Percentiles rank a stretch among this genome's conserved stretches.
These are phyloP conservation scores for Cyanoderma ruficeps DNA, from an alignment of 2,113 vertebrate species.

Conservation along the genomic window DNA sequence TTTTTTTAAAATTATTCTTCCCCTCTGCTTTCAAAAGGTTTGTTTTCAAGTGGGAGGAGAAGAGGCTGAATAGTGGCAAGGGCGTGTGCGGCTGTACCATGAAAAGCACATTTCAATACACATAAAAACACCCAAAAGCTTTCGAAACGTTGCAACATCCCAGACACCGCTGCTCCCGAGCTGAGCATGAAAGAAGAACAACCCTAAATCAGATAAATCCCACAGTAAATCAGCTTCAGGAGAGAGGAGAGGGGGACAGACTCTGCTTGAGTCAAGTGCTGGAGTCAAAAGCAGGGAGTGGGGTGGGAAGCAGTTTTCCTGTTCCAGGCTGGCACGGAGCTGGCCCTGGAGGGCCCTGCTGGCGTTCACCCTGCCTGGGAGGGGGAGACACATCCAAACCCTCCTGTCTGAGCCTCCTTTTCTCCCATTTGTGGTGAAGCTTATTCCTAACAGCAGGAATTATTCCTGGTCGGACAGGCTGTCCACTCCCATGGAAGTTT, in stretches of 20 bases:
- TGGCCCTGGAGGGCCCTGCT: background rate
- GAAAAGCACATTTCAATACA: constrained; percentile 44
- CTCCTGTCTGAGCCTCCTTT: background rate
- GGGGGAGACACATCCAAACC: background rate
- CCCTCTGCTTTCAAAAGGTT: constrained; percentile 55
- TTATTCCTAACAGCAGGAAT: background rate
- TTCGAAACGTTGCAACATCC: background rate
- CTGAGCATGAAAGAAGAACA: background rate
- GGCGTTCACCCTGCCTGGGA: background rate
- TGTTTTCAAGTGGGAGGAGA: constrained; percentile 60
- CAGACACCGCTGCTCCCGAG: background rate
- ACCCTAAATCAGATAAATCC: constrained; percentile 19
- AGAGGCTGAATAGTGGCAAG: constrained; percentile 37
- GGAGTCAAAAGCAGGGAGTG: background rate
- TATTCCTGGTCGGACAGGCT: background rate
- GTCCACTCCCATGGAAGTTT: background rate
- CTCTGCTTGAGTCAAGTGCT: background rate
- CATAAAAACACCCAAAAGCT: constrained; percentile 40
- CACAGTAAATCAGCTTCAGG: background rate
- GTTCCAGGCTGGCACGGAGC: background rate
- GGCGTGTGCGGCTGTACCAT: constrained; percentile 15
- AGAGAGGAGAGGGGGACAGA: background rate
- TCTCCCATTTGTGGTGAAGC: background rate
- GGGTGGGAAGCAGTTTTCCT: background rate
- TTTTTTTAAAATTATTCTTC: constrained; percentile 62